Evolutionary conservation across 1,140 invertebrate genomes (phyloP).

Genomic region (Coelopa frigida): DNA sequence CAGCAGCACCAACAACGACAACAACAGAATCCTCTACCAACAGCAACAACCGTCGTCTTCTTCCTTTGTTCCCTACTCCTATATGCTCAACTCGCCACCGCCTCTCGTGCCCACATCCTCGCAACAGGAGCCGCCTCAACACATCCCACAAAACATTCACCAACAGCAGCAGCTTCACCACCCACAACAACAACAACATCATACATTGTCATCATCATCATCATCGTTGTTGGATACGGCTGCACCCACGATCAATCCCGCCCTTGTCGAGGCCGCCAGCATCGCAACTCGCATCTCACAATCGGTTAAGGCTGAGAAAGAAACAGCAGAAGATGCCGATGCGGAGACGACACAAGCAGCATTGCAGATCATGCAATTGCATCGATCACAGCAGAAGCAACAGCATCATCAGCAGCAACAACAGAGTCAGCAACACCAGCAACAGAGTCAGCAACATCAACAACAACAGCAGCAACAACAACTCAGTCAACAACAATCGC

Average conservation of each 20-base stretch:
- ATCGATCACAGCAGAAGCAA: slow-evolving; percentile 18
- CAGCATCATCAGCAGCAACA: slow-evolving; percentile 1
- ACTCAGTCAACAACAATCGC: not conserved
- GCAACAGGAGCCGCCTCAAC: no score
- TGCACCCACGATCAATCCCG: slow-evolving; percentile 45
- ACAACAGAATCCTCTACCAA: not conserved
- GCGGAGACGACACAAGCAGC: slow-evolving; percentile 23
- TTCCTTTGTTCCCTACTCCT: no score
- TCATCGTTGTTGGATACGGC: not conserved
- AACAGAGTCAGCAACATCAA: not conserved
- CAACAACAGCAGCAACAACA: not conserved
- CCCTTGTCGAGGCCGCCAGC: slow-evolving; percentile 47
- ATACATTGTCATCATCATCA: slow-evolving; percentile 21
- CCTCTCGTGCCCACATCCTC: not conserved
- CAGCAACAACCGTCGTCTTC: not conserved
- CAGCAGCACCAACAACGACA: slow-evolving; percentile 3
- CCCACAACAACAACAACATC: slow-evolving; percentile 1
- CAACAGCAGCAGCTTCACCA: slow-evolving; percentile 5
- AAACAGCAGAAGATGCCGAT: slow-evolving; percentile 12
- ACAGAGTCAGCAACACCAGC: not conserved
- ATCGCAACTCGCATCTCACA: slow-evolving; percentile 32
- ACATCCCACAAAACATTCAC: no score
- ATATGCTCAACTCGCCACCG: not conserved
- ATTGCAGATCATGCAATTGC: slow-evolving; percentile 31
- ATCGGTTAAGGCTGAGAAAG: no score